Evolutionary conservation across 2,113 vertebrate genomes (phyloP).

Genomic region (Coracopsis vasa): DNA sequence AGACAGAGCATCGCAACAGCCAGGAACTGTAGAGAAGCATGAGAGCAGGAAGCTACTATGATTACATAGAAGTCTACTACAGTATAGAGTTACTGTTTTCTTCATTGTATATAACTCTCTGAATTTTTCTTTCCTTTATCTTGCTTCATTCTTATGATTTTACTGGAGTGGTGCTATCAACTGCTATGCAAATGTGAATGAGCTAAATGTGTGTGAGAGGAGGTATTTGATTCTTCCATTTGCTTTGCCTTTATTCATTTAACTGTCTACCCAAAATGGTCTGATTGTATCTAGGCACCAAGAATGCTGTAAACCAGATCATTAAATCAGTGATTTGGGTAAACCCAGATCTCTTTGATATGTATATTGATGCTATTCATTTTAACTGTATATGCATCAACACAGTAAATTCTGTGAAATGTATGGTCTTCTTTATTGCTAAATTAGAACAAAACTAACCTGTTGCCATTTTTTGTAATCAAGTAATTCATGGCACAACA

Average conservation of each 20-base stretch:
- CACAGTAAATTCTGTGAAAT: neutral
- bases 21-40: neutral
- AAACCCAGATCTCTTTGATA: neutral
- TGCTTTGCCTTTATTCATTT: neutral
- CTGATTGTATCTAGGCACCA: neutral
- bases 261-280: neutral
- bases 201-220: neutral
- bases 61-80: neutral
- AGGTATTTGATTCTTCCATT: neutral
- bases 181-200: neutral
- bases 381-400: neutral
- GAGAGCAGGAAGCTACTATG: neutral
- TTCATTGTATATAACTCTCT: neutral
- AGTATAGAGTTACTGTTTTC: neutral
- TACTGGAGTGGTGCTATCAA: neutral
- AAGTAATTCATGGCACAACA: neutral
- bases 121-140: neutral
- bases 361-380: neutral
- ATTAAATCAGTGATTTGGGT: neutral
- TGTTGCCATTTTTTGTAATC: neutral
- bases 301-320: neutral
- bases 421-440: neutral
- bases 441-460: neutral
- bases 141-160: neutral
- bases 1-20: neutral